Evolutionary conservation across 2,113 vertebrate genomes (phyloP).

Genomic region (Sylvia atricapilla): DNA sequence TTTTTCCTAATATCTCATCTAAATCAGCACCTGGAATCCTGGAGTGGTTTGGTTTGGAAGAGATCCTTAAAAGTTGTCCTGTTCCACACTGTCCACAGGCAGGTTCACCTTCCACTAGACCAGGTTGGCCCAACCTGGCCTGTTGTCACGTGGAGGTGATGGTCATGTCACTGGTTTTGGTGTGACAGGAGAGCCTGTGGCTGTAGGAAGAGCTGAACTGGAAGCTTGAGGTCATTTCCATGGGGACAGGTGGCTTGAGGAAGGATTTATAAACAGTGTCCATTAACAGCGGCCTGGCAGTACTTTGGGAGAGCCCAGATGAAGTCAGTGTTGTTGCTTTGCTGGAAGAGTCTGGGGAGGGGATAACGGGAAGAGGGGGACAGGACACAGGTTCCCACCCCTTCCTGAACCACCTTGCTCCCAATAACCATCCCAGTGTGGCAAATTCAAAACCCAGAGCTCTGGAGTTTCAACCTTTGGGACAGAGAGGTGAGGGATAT

Average conservation of each 20-base stretch:
- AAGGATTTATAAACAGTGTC: not conserved
- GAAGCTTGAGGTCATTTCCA: not conserved
- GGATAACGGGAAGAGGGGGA: rapidly evolving
- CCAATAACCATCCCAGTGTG: rapidly evolving
- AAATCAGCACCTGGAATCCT: not conserved
- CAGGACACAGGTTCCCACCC: rapidly evolving
- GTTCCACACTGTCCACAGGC: not conserved
- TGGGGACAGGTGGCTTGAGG: not conserved
- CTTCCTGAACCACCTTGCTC: not conserved
- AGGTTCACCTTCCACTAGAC: not conserved
- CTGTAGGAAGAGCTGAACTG: not conserved
- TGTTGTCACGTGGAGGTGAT: not conserved
- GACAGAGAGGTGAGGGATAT: not conserved
- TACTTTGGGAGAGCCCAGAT: not conserved
- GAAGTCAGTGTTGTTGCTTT: not conserved
- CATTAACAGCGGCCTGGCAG: not conserved
- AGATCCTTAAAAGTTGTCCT: not conserved
- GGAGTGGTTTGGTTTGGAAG: not conserved
- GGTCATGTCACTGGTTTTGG: rapidly evolving
- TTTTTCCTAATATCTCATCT: not conserved
- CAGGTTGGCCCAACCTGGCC: not conserved
- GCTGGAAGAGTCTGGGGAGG: not conserved
- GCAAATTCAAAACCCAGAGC: not conserved
- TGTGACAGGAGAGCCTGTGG: not conserved
- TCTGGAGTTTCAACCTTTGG: not conserved